These are phyloP conservation scores for Heliothis virescens DNA, from an alignment of 1,140 invertebrate genomes.

Conservation along the genomic window DNA sequence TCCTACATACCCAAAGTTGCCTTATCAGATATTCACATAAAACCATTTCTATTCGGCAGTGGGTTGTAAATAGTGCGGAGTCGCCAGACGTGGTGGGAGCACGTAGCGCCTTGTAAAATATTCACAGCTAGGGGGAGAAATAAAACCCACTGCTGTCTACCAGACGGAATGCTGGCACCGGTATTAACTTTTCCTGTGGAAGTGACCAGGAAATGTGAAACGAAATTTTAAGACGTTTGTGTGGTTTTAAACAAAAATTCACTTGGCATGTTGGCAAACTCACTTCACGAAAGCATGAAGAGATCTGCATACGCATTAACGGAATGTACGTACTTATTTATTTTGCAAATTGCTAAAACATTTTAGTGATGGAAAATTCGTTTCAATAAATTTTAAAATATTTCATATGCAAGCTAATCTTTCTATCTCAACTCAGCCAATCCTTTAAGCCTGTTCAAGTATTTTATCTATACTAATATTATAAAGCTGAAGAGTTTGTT, in stretches of 20 bases:
- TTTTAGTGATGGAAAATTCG: too few species aligned
- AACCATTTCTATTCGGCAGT: constrained; percentile 44
- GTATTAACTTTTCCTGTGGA: constrained; percentile 35
- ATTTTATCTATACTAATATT: too few species aligned
- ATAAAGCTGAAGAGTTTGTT: too few species aligned
- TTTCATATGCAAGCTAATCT: not conserved
- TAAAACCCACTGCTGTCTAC: constrained; percentile 38
- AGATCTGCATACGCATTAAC: too few species aligned
- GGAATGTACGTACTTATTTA: too few species aligned
- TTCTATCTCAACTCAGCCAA: not conserved
- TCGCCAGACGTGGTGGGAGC: constrained; percentile 37
- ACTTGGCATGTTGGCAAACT: too few species aligned
- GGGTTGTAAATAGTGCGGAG: constrained; percentile 43
- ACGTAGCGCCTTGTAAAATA: constrained; percentile 46
- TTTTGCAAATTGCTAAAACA: too few species aligned
- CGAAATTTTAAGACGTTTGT: not conserved
- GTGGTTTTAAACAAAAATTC: not conserved
- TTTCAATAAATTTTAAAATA: not conserved
- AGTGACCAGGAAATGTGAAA: constrained; percentile 21
- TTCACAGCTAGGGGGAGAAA: constrained; percentile 38
- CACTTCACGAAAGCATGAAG: too few species aligned
- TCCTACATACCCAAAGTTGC: constrained; percentile 1
- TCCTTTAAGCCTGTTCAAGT: not conserved
- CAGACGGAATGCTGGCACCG: constrained; percentile 27
- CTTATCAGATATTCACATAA: constrained; percentile 46